Evolutionary conservation across 2,113 vertebrate species (phyloP).

Genomic region (Tupaia tana): DNA sequence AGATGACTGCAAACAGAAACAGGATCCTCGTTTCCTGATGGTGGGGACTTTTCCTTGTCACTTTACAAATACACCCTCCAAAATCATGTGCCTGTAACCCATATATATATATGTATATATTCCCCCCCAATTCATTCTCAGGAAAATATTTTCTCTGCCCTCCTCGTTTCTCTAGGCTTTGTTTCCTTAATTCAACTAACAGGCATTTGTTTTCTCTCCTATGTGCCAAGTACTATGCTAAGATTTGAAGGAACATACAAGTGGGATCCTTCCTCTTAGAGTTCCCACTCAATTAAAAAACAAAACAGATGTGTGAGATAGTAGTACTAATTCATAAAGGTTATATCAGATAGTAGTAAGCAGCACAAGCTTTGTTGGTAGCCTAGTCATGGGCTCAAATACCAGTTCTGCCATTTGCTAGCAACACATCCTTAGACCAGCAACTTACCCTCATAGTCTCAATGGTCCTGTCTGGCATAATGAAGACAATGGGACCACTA

Average conservation of each 20-base stretch:
- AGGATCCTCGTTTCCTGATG: neutral
- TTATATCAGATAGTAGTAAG: neutral
- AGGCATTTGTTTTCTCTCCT: neutral
- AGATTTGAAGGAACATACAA: neutral
- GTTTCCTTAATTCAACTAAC: neutral
- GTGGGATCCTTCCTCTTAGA: neutral
- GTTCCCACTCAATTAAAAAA: neutral
- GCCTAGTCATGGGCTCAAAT: neutral
- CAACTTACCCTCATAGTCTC: neutral
- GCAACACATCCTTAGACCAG: neutral
- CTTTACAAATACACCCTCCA: neutral
- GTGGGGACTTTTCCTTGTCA: neutral
- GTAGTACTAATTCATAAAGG: neutral
- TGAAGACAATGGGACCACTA: neutral
- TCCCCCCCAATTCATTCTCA: slow-evolving; percentile 53
- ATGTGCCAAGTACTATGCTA: neutral
- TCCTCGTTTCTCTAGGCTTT: neutral
- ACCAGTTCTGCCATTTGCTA: neutral
- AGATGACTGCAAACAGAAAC: neutral
- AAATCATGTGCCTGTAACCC: neutral
- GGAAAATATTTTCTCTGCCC: slow-evolving; percentile 57
- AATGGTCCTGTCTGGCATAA: neutral
- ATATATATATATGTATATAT: too few species aligned
- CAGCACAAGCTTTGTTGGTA: neutral
- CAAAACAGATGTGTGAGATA: neutral